Base-by-base conservation (phyloP, 2,113 vertebrate genomes). In the Rhabdomys dilectus region DNA sequence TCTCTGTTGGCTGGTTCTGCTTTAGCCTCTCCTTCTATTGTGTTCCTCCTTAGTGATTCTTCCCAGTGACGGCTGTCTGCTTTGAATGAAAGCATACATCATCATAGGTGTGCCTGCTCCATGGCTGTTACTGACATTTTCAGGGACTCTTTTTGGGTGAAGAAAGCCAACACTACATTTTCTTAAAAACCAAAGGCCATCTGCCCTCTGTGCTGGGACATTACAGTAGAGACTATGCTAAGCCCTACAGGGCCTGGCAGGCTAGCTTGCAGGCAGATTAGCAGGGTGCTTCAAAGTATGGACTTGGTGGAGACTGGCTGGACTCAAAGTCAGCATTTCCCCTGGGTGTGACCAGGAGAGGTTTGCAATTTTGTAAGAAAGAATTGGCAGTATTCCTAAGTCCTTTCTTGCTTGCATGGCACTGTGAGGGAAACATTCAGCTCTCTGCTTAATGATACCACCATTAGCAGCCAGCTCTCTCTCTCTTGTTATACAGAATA, bases 351-450 rank as follows among this genome's bases (percentile, higher is more conserved):
- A 89, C 73, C 68, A 36, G 58, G 88, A 85, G 53, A 45, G 76
- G n/a, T 90, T 29, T 75, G 36, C 39, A 81, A 73, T 76, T 90
- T 87, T 86, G 45, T 75, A 64, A 86, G 73, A 84, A 70, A 73
- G 75, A 87, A 36, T 4, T 90, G 88, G 66, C n/a, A 42, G 1
- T 39, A 34, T 45, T 58, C 15, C 51, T 48, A 17, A 68, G 31
- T 80, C 48, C 56, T 78, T 94, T 36, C 76, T 80, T 24, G 72
- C n/a, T 78, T 45, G 53, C 34, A 12, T 62, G 39, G 91, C 78
- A 60, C 78, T 5, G 84, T 58, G 94, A 94, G 80, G 58, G 64
- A 84, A 88, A 84, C 91, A 60, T 36, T 95, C 45, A 89, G 34
- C 0, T 0, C 48, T 58, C 13, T 80, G 81, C 91, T 85, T 72